Evolutionary conservation across 1,140 invertebrate genomes (phyloP).

Genomic region (Chironomus striatipennis): DNA sequence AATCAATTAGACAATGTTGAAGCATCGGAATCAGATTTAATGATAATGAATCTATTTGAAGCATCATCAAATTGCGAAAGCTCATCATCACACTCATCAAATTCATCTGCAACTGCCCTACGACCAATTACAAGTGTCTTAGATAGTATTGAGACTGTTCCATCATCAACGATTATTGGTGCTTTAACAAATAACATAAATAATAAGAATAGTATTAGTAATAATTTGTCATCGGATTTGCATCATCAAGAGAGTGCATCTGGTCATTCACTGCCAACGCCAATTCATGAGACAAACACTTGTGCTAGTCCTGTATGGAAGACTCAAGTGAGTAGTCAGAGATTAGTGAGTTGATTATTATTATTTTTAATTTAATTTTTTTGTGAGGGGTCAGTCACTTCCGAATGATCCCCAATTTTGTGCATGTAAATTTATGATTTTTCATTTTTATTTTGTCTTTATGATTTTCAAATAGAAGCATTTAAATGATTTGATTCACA

Average conservation of each 20-base stretch:
- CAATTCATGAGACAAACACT: not conserved
- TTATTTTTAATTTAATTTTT: conserved; percentile 4
- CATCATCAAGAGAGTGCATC: not conserved
- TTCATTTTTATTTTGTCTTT: not conserved
- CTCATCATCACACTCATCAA: not conserved
- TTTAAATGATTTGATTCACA: conserved; percentile 18
- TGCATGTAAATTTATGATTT: not conserved
- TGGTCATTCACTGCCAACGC: not conserved
- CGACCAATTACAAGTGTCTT: conserved; percentile 7
- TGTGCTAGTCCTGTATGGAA: conserved; percentile 11
- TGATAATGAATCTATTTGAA: conserved; percentile 29
- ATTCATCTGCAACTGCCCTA: not conserved
- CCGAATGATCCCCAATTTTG: too few relatives aligned
- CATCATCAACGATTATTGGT: not conserved
- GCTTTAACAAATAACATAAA: not conserved
- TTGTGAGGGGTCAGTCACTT: too few relatives aligned
- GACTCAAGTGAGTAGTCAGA: not conserved
- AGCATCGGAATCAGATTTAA: conserved; percentile 25
- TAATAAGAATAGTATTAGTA: not conserved
- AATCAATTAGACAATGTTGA: conserved; percentile 16
- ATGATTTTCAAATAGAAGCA: not conserved
- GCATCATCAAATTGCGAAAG: conserved; percentile 15
- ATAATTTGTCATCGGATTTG: not conserved
- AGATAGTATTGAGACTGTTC: not conserved
- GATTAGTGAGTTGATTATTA: not conserved